A percentile compares a stretch with the other conserved stretches of the same genome.
Conservation (phyloP, 23 tunicate species). For the Phallusia fumigata region DNA sequence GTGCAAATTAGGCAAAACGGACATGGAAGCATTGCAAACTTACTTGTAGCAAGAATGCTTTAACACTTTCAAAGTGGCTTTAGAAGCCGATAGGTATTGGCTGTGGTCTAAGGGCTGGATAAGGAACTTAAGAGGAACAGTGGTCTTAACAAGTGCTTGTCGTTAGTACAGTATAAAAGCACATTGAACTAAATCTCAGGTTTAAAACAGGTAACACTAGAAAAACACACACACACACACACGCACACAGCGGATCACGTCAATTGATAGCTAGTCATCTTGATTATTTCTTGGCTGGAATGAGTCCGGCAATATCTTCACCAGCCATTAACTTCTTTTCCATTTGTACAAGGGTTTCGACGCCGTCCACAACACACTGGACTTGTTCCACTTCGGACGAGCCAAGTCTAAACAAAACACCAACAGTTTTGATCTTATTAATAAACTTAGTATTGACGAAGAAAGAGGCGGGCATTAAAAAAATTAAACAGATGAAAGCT, state of each 20-base stretch:
- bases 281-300: conserved; percentile 23
- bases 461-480: too few relatives aligned
- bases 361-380: conserved; percentile 90
- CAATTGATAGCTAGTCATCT: neutral
- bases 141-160: too few relatives aligned
- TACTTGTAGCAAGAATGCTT: too few relatives aligned
- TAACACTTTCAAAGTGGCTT: too few relatives aligned
- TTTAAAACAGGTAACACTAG: neutral
- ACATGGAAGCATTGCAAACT: too few relatives aligned
- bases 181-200: neutral
- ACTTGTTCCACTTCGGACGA: conserved; percentile 85
- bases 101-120: too few relatives aligned
- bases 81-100: too few relatives aligned
- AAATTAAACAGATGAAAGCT: too few relatives aligned
- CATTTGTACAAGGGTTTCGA: conserved; percentile 60
- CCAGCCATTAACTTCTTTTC: conserved; percentile 65
- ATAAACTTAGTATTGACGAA: neutral
- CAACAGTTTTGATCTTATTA: neutral
- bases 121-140: too few relatives aligned
- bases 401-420: conserved; percentile 50
- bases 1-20: too few relatives aligned
- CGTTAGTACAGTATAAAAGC: neutral
- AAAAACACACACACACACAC: neutral
- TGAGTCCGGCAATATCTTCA: conserved; percentile 45
- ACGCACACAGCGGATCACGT: neutral